phyloP scores from a whole-genome alignment of 2,113 vertebrate species.

The Thinocorus orbignyianus region DNA sequence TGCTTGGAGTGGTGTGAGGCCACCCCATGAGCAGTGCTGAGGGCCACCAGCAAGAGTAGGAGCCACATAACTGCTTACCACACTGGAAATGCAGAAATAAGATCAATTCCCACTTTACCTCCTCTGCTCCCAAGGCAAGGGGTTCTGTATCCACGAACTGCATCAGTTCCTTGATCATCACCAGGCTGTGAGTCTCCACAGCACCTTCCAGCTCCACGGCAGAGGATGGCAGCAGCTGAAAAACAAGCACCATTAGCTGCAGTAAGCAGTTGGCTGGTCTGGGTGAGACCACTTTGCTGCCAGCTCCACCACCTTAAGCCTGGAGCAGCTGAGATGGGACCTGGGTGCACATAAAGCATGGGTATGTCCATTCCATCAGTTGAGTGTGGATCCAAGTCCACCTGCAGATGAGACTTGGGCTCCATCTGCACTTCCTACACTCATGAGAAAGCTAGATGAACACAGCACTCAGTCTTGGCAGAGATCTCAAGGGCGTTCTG shows the following conservation, averaged over 20 bases:
- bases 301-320: neutral
- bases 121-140: slow-evolving; percentile 64
- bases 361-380: neutral
- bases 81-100: rapidly evolving
- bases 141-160: neutral
- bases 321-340: neutral
- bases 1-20: neutral
- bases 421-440: neutral
- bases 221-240: neutral
- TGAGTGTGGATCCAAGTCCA: neutral
- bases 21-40: neutral
- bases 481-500: neutral
- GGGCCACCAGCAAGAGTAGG: neutral
- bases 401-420: neutral
- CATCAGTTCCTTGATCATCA: neutral
- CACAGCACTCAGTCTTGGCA: neutral
- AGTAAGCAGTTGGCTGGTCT: neutral
- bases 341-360: neutral
- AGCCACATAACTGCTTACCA: neutral
- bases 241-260: neutral
- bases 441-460: rapidly evolving
- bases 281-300: neutral
- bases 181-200: neutral
- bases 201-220: neutral
- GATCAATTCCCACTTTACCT: slow-evolving; percentile 69